These are phyloP conservation scores for Bursaphelenchus okinawaensis DNA, from an alignment of 2,888 invertebrate species.

Conservation along the genomic window DNA sequence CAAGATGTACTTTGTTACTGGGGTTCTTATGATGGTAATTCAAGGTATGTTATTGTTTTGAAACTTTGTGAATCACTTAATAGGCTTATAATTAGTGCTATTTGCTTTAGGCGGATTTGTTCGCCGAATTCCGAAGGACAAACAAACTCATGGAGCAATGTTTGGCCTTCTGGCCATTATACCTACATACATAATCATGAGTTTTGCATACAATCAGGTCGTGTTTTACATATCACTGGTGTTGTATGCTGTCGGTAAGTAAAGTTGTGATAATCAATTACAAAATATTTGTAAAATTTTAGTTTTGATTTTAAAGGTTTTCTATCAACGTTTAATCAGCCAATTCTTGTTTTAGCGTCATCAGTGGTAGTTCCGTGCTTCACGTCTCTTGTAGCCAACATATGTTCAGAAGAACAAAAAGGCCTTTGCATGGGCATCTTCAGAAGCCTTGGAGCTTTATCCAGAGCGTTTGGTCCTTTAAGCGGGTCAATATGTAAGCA, in stretches of 20 bases:
- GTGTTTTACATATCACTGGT: conserved; percentile 77
- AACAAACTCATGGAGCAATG: conserved; percentile 42
- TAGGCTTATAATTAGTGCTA: too few species aligned
- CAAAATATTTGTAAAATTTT: too few species aligned
- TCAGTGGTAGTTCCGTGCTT: conserved; percentile 84
- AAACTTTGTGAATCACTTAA: not conserved
- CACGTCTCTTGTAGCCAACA: conserved; percentile 82
- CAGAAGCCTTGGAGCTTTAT: conserved; percentile 85
- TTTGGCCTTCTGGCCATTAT: conserved; percentile 75
- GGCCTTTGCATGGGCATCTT: conserved; percentile 89
- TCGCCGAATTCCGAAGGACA: conserved; percentile 71
- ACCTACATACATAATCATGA: conserved; percentile 78
- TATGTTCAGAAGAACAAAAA: conserved; percentile 72
- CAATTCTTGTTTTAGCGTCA: conserved; percentile 60
- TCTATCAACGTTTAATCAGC: too few species aligned
- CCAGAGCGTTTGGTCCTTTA: conserved; percentile 83
- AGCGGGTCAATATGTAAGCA: conserved; percentile 73
- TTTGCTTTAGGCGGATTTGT: conserved; percentile 74
- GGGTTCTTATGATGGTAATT: conserved; percentile 80
- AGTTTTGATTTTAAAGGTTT: too few species aligned
- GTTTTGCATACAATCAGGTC: conserved; percentile 65
- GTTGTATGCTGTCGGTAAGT: conserved; percentile 81
- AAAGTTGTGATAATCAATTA: too few species aligned
- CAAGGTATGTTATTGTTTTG: conserved; percentile 63
- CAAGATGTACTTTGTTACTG: conserved; percentile 90